These are phyloP conservation scores for Picathartes gymnocephalus DNA, from an alignment of 2,113 vertebrate species.

Conservation along the genomic window DNA sequence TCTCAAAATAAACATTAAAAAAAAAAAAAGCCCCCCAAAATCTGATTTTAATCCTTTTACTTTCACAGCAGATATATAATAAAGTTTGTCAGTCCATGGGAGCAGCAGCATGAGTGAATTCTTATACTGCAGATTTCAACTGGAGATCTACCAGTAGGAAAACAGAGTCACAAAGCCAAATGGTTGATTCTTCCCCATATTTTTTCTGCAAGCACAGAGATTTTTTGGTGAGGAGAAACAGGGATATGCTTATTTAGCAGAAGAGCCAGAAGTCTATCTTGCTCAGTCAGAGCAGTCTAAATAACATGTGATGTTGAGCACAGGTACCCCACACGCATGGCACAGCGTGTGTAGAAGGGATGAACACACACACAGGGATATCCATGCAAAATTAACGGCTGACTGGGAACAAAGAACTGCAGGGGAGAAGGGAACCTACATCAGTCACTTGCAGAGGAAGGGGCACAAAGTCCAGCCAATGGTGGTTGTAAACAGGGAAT, in stretches of 20 bases:
- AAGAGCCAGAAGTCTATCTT: not conserved
- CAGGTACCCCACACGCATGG: accelerated
- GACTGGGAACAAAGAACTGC: not conserved
- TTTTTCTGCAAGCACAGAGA: not conserved
- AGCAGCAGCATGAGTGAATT: not conserved
- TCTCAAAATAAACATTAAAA: not conserved
- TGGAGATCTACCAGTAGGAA: not conserved
- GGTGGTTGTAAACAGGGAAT: not conserved
- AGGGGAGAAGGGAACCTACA: not conserved
- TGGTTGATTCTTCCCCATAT: not conserved
- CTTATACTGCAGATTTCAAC: not conserved
- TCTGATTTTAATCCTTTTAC: not conserved
- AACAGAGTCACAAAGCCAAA: not conserved
- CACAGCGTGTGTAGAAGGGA: not conserved
- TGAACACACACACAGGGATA: not conserved
- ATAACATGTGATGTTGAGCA: not conserved
- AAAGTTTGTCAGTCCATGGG: not conserved
- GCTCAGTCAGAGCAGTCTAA: not conserved
- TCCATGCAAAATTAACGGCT: not conserved
- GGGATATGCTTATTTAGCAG: not conserved
- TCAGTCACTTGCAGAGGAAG: not conserved
- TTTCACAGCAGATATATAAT: not conserved
- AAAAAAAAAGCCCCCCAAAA: not conserved
- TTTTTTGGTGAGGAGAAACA: not conserved
- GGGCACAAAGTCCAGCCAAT: not conserved